phyloP scores from a whole-genome alignment of 2,113 vertebrate species.

The Passer montanus region DNA sequence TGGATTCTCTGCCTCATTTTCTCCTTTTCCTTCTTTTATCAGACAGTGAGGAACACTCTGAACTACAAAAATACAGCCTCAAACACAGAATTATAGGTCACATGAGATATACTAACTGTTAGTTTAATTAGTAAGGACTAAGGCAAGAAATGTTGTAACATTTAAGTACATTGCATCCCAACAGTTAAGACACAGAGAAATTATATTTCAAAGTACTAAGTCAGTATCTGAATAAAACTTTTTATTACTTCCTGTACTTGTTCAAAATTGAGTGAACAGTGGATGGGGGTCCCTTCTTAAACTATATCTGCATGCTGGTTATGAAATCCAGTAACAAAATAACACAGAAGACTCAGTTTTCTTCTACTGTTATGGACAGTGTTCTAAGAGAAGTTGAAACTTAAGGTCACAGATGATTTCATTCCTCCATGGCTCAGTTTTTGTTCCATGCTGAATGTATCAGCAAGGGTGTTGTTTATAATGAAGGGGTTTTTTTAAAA shows the following conservation, averaged over 20 bases:
- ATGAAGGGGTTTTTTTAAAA: accelerated
- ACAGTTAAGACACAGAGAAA: neutral
- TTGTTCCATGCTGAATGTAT: conserved; percentile 3
- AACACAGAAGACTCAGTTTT: neutral
- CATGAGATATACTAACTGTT: neutral
- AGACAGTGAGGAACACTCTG: neutral
- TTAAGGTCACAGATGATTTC: conserved; percentile 19
- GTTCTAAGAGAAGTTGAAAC: neutral
- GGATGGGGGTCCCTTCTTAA: neutral
- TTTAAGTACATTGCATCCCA: neutral
- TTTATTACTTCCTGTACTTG: neutral
- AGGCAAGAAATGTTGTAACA: neutral
- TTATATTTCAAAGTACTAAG: neutral
- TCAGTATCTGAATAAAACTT: neutral
- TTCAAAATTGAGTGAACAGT: neutral
- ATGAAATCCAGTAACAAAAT: neutral
- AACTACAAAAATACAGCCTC: neutral
- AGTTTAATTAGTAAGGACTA: neutral
- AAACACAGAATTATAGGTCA: neutral
- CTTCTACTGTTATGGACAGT: neutral
- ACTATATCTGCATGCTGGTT: neutral
- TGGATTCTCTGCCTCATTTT: neutral
- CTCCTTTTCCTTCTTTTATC: neutral
- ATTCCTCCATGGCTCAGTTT: neutral
- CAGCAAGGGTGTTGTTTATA: conserved; percentile 37